A percentile compares a stretch with the other conserved stretches of the same genome.
phyloP scores from a whole-genome alignment of 1,140 invertebrate genomes.

The Amyelois transitella region DNA sequence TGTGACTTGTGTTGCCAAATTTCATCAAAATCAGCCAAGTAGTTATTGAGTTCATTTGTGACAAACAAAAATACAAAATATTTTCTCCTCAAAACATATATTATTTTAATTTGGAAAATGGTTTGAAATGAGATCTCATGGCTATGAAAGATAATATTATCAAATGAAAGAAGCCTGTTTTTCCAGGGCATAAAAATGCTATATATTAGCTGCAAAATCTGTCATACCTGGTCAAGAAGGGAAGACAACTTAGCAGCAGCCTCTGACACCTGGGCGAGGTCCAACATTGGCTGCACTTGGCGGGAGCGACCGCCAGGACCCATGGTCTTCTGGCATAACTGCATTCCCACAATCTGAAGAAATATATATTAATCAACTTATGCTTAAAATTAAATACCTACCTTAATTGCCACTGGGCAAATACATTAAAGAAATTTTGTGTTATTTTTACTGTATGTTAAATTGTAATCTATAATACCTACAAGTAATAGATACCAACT shows the following conservation, averaged over 20 bases:
- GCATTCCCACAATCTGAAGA: conserved; percentile 79
- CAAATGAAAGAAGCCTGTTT: not conserved
- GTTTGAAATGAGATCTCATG: not conserved
- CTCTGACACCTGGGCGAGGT: conserved; percentile 90
- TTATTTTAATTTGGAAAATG: too few species aligned
- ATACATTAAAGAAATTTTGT: too few species aligned
- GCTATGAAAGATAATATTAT: not conserved
- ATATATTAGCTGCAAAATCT: too few species aligned
- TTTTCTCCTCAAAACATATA: too few species aligned
- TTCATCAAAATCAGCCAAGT: too few species aligned
- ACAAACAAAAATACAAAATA: too few species aligned
- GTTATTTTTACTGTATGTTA: too few species aligned
- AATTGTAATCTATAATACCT: too few species aligned
- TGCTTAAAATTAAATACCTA: not conserved
- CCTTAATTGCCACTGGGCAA: too few species aligned
- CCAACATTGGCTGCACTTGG: conserved; percentile 86
- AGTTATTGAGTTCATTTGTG: too few species aligned
- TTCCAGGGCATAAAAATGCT: not conserved
- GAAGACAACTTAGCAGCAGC: conserved; percentile 84
- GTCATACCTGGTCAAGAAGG: conserved; percentile 81
- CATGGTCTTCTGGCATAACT: conserved; percentile 85
- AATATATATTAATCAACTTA: conserved; percentile 20
- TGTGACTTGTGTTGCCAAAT: too few species aligned
- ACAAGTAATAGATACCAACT: too few species aligned
- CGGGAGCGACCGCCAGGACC: conserved; percentile 74